Evolutionary conservation across 2,113 vertebrate species (phyloP), one percentile per base, ranked within the genome.

Genomic region (Phainopepla nitens): DNA sequence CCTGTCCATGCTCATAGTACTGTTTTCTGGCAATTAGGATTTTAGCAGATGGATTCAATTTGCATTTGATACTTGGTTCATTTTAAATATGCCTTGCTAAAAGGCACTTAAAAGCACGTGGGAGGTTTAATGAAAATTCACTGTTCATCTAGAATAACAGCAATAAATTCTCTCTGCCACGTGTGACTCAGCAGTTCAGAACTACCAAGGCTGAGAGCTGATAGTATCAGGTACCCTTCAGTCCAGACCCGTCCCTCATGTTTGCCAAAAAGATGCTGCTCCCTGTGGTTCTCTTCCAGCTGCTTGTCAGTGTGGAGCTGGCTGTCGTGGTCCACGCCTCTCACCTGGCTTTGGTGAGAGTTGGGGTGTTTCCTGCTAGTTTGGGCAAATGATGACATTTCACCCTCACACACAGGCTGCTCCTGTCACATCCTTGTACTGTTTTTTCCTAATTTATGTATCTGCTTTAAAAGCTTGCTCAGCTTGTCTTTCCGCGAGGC

Each of bases 191-290:
- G 51, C 68, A 88, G 56, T 56, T 83, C 64, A 57, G 39, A 75
- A 15, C 51, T 29, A 41, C 18, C 39, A 17, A 42, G 17, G 23
- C 41, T 62, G 11, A 69, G 58, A 60, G 44, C 10, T 75, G 76
- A 25, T 36, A 14, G 13, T 18, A 7, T 6, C 72, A 77, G 22
- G 27, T 9, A 28, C 42, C 65, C 31, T 72, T 61, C 8, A 1
- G 23, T 35, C 42, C 50, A 45, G 23, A 56, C 69, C 66, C 45
- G 77, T 72, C 42, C n/a, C 14, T 93, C 45, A 13, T 21, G 39
- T 90, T 92, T 97, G 93, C 94, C 85, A 95, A 88, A 87, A 82
- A 85, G 88, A 9, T 89, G 88, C 87, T 96, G 12, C 68, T 77
- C 7, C 47, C 60, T 78, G 24, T 53, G 50, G 7, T 61, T 93